Conservation (phyloP, 2,113 vertebrate species). For the Xyliphius kryptos region DNA sequence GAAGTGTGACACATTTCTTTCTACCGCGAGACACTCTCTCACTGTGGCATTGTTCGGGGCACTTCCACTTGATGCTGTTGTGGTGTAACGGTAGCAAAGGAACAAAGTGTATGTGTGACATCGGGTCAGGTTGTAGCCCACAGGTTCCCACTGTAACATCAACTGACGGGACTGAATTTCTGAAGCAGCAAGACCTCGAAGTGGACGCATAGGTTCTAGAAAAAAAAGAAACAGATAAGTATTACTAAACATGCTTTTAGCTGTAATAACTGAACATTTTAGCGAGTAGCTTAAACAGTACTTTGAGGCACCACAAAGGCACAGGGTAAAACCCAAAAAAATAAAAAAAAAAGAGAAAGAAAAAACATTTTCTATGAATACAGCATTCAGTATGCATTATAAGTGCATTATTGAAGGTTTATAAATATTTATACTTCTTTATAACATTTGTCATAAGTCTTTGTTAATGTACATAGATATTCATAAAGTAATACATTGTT, state of each 20-base stretch:
- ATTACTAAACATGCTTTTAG: not conserved
- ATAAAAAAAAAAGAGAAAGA: no score
- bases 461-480: no score
- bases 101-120: conserved; percentile 85
- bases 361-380: no score
- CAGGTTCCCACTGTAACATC: conserved; percentile 84
- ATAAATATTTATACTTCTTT: no score
- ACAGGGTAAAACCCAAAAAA: no score
- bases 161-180: conserved; percentile 90
- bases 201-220: conserved; percentile 86
- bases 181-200: conserved; percentile 78
- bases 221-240: not conserved
- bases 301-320: no score
- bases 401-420: no score
- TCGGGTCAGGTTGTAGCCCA: conserved; percentile 92
- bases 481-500: no score
- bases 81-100: conserved; percentile 84
- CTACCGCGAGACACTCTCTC: conserved; percentile 82
- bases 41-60: conserved; percentile 77
- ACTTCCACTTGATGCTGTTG: conserved; percentile 55
- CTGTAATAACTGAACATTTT: no score
- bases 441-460: no score
- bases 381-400: no score
- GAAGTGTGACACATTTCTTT: conserved; percentile 71
- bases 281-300: no score